Evolutionary conservation across 2,113 vertebrate species (phyloP).

Genomic region (Ariopsis seemanni): DNA sequence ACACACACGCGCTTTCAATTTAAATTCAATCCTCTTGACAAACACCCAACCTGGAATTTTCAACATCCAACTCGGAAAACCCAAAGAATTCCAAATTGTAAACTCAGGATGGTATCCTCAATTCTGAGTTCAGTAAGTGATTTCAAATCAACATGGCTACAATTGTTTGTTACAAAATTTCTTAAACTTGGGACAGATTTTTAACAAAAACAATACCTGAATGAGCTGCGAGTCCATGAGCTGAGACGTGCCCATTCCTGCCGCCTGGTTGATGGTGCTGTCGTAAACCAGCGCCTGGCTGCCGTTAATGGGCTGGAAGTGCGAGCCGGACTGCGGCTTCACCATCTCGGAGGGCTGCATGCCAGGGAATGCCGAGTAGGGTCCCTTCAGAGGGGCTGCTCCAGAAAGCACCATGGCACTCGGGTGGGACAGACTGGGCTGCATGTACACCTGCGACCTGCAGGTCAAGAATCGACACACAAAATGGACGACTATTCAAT

Average conservation of each 20-base stretch:
- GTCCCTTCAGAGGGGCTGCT: conserved; percentile 88
- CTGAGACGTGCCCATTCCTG: conserved; percentile 91
- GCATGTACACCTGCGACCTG: conserved; percentile 99
- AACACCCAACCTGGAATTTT: too few species aligned
- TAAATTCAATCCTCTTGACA: neutral
- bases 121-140: neutral
- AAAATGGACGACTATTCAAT: neutral
- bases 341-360: conserved; percentile 97
- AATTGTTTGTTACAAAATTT: neutral
- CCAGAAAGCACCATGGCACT: conserved; percentile 94
- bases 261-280: conserved; percentile 85
- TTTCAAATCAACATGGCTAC: neutral
- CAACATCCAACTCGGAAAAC: too few species aligned
- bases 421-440: conserved; percentile 93
- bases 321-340: conserved; percentile 89
- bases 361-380: conserved; percentile 90
- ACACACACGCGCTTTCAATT: neutral
- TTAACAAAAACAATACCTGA: conserved; percentile 74
- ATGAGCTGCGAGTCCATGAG: conserved; percentile 97
- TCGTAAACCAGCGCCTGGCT: conserved; percentile 94
- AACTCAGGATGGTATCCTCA: too few species aligned
- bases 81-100: too few species aligned
- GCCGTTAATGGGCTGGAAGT: conserved; percentile 93
- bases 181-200: neutral
- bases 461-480: neutral